Evolutionary conservation across 2,113 vertebrate species (phyloP).

Genomic region (Chaenogobius annularis): DNA sequence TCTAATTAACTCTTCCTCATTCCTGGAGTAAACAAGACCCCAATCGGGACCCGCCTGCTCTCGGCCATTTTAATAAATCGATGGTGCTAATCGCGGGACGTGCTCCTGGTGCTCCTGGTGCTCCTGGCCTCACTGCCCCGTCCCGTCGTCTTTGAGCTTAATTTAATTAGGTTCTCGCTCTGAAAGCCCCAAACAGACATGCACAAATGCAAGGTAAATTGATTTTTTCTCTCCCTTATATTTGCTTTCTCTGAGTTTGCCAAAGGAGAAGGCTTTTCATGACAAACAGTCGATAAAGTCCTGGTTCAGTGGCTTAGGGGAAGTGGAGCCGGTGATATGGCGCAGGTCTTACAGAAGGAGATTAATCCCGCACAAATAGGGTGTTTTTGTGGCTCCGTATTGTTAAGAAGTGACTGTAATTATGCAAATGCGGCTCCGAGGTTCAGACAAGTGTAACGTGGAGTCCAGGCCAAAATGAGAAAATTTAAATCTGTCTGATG

Average conservation of each 20-base stretch:
- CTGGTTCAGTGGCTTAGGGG: slow-evolving; percentile 53
- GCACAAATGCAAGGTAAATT: slow-evolving; percentile 62
- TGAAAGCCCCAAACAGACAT: slow-evolving; percentile 56
- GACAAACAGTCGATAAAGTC: slow-evolving; percentile 67
- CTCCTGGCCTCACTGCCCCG: slow-evolving; percentile 54
- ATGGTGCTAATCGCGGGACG: slow-evolving; percentile 67
- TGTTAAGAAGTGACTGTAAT: slow-evolving; percentile 35
- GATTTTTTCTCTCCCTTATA: slow-evolving; percentile 57
- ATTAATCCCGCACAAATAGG: slow-evolving; percentile 62
- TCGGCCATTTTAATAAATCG: slow-evolving; percentile 73
- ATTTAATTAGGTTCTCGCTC: slow-evolving; percentile 72
- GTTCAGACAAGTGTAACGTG: slow-evolving; percentile 10
- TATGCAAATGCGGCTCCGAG: slow-evolving; percentile 10
- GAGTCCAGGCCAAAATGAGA: slow-evolving; percentile 20
- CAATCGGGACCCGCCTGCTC: slow-evolving; percentile 45
- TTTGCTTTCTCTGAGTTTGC: slow-evolving; percentile 46
- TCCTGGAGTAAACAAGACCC: slow-evolving; percentile 69
- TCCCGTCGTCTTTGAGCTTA: slow-evolving; percentile 66
- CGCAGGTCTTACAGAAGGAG: slow-evolving; percentile 45
- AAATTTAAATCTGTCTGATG: slow-evolving; percentile 13
- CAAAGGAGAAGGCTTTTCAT: slow-evolving; percentile 65
- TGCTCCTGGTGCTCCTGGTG: slow-evolving; percentile 52
- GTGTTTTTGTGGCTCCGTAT: slow-evolving; percentile 39
- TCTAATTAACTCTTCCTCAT: slow-evolving; percentile 64
- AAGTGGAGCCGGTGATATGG: slow-evolving; percentile 34